A percentile compares a stretch with the other conserved stretches of the same genome.
Evolutionary conservation across 2,888 invertebrate species (phyloP).

Genomic region (Lycia hirtaria): DNA sequence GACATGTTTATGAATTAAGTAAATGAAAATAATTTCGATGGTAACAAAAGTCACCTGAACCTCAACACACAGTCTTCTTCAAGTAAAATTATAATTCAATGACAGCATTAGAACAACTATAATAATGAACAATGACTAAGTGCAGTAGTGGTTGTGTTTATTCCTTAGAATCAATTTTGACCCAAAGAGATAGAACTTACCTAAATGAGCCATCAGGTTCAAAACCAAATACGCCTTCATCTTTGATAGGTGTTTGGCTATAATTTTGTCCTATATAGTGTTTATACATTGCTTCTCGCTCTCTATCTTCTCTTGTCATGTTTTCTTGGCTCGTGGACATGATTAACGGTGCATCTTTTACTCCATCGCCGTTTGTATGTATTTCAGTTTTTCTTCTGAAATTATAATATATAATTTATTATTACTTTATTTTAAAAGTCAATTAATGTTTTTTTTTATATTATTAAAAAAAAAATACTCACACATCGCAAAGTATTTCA

Average conservation of each 20-base stretch:
- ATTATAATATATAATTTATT: too few relatives aligned
- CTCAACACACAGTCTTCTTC: not conserved
- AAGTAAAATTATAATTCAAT: not conserved
- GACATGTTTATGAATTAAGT: constrained; percentile 1
- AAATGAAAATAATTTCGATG: constrained; percentile 7
- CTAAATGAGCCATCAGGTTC: constrained; percentile 82
- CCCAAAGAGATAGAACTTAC: constrained; percentile 52
- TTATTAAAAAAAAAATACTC: constrained; percentile 48
- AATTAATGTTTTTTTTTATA: not conserved
- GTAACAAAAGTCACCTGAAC: not conserved
- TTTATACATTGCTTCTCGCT: constrained; percentile 74
- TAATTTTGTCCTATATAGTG: constrained; percentile 80
- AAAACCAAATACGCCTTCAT: constrained; percentile 85
- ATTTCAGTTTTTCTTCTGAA: constrained; percentile 79
- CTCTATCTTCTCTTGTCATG: constrained; percentile 80
- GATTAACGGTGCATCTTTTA: constrained; percentile 78
- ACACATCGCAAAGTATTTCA: constrained; percentile 89
- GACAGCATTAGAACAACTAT: constrained; percentile 9
- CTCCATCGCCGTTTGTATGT: constrained; percentile 68
- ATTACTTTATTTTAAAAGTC: too few relatives aligned
- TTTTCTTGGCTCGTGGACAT: constrained; percentile 88
- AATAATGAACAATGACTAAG: constrained; percentile 13
- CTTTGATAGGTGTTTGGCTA: constrained; percentile 85
- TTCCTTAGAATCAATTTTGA: not conserved
- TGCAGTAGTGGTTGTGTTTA: constrained; percentile 19